Evolutionary conservation across 2,113 vertebrate genomes (phyloP), one percentile per base, ranked within the genome.

Genomic region (Brachypteracias leptosomus): DNA sequence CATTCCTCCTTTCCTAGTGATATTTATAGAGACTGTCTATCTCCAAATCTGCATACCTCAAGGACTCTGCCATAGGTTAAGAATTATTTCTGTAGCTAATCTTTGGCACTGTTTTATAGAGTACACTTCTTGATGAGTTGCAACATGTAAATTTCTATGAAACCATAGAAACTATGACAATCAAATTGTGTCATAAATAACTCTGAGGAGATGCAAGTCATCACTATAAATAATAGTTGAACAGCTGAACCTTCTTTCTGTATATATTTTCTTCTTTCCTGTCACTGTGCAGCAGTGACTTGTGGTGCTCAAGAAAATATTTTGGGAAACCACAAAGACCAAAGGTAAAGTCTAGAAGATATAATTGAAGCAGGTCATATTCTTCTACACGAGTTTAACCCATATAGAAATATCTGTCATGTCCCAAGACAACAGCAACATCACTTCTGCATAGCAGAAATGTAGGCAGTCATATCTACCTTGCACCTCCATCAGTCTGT

Each of bases 81-180:
- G 65, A 66, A 88, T 61, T 71, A 63, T 55, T 81, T 93, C 68
- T 81, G 44, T 38, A 62, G 65, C 29, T 91, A 81, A 78, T 66
- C 44, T 33, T 88, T 78, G 47, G 38, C 33, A 47, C 29, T 46
- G 10, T 84, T 77, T 83, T 70, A 74, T 4, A 73, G 25, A 70
- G 6, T 59, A 71, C 4, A 40, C 7, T 85, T 84, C 68, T 76
- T 28, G 36, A 40, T 25, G 46, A 92, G 77, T 71, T 71, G 51
- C n/a, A 89, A 55, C 35, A 68, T 67, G 77, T 14, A 89, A 55
- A 87, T 94, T 81, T 89, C 26, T 89, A 14, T 59, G 88, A 94
- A 96, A 94, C 88, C 77, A 94, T 62, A 95, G 89, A 81, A 95
- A 96, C 52, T 21, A 57, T 59, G 77, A 82, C 70, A 94, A 95